Evolutionary conservation across 2,888 invertebrate species (phyloP), one percentile per base, ranked within the genome.

Genomic region (Bombyx huttoni): DNA sequence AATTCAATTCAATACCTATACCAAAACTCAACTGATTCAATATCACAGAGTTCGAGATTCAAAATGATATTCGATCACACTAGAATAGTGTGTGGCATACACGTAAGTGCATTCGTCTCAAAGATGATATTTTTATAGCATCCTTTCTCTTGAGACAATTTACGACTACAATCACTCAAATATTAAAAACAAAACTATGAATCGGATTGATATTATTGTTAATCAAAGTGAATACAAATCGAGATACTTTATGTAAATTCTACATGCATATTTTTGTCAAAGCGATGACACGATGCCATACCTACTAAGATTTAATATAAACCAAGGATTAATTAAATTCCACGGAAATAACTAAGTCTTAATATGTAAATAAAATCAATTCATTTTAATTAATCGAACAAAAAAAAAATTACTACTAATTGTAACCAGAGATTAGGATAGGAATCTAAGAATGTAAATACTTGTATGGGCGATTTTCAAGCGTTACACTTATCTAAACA

Each of bases 21-120:
- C 54, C 55, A 59, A 58, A 59, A 62, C 54, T 54, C 54, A 65
- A 60, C 57, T 61, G 63, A 57, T 58, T 68, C 50, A 52, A 61
- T 75, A 78, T 77, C 76, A 76, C 77, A 76, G 75, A 62, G 64
- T 59, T 61, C 59, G 61, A 70, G 64, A 74, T 66, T 70, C 57
- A 56, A 56, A 46, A 34, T 8, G 14, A 34, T 49, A 47, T 51
- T 24, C 5, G 40, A 51, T 24, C 40, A 47, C 40, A 51, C 12
- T 24, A 9, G 13, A n/a, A 35, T 13, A 49, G 49, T 34, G 49
- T 34, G 35, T 8, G 13, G 34, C 14, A 35, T 34, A 14, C 13
- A 5, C 46, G 0, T 34, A 47, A n/a, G 13, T 34, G 9, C 10
- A 34, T 46, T 13, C 34, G 3, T 35, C n/a, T 46, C 14, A 46